These are phyloP conservation scores for Amniataba percoides DNA, from an alignment of 2,797 vertebrate genomes.

Conservation along the genomic window DNA sequence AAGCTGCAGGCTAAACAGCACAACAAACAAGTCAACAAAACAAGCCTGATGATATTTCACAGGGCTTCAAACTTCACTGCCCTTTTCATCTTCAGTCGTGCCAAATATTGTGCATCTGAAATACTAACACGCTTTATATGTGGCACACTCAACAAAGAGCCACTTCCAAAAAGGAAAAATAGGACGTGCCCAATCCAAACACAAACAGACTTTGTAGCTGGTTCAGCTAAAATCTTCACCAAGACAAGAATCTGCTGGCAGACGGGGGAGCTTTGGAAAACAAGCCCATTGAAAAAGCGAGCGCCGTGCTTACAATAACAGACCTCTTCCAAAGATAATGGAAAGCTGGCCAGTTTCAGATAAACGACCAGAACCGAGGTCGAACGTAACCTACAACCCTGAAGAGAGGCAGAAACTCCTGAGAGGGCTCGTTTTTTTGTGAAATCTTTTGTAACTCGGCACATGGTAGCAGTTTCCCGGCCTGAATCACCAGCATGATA, in stretches of 20 bases:
- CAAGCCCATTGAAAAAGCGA: slow-evolving; percentile 60
- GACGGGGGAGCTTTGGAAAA: slow-evolving; percentile 67
- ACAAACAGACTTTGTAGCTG: slow-evolving; percentile 66
- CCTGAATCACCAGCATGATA: slow-evolving; percentile 53
- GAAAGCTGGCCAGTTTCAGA: slow-evolving; percentile 52
- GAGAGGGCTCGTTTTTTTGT: slow-evolving; percentile 29
- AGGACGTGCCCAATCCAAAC: slow-evolving; percentile 62
- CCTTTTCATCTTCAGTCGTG: slow-evolving; percentile 8
- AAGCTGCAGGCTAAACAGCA: not conserved
- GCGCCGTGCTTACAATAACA: slow-evolving; percentile 63
- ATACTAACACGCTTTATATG: slow-evolving; percentile 32
- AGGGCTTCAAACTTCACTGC: not conserved
- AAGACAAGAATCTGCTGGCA: slow-evolving; percentile 70
- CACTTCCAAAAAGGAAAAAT: slow-evolving; percentile 62
- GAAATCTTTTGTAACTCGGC: slow-evolving; percentile 27
- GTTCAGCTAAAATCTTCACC: slow-evolving; percentile 67
- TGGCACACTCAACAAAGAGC: slow-evolving; percentile 43
- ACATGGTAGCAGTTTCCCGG: slow-evolving; percentile 56
- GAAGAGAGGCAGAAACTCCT: slow-evolving; percentile 35
- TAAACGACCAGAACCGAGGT: slow-evolving; percentile 25
- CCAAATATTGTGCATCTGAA: slow-evolving; percentile 43
- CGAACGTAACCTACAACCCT: slow-evolving; percentile 38
- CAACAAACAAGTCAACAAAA: not conserved
- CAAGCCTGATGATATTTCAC: slow-evolving; percentile 5
- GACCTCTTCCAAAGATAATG: slow-evolving; percentile 61